Evolutionary conservation across 2,888 invertebrate genomes (phyloP), one percentile per base, ranked within the genome.

Genomic region (Andrena bicolor): DNA sequence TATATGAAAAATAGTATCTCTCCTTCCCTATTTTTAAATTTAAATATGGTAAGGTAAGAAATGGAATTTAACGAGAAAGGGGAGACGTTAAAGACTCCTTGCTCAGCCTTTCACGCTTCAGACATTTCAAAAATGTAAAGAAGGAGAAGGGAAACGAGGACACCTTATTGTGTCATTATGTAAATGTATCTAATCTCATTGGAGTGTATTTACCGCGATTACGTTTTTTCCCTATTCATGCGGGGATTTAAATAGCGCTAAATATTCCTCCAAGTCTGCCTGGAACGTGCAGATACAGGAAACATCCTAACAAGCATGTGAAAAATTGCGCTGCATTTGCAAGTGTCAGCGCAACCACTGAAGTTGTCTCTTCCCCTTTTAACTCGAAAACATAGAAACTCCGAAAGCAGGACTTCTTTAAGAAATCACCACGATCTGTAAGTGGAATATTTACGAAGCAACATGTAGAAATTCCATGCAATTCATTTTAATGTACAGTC

Each of bases 201-300:
- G 1, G 61, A 23, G 48, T 30, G 48, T 71, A 61, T 61, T 63
- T 63, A 72, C 41, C 32, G n/a, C 16, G 23, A 30, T 60, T 70
- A 63, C 5, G 32, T 49, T 72, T 49, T 32, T 51, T 49, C 32
- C 30, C 28, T 70, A 60, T 48, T 72, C 32, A 32, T 51, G 51
- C 20, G 23, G n/a, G 49, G 30, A 51, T 49, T 72, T 32, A 30
- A 73, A 73, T n/a, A 10, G 13, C 26, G 28, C 28, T 48, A n/a
- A 56, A 48, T 28, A n/a, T 35, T 35, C 26, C 4, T 10, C 30
- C n/a, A 51, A 48, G 26, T 51, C 23, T 51, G 28, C 13, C 49
- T 51, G 2, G 20, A 3, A 10, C 23, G 61, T 49, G 32, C 35
- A 64, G 64, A 64, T 30, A 41, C 35, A 8, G 41, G 3, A 30